Conservation (phyloP, 2,113 vertebrate genomes). For the Opisthocomus hoazin region DNA sequence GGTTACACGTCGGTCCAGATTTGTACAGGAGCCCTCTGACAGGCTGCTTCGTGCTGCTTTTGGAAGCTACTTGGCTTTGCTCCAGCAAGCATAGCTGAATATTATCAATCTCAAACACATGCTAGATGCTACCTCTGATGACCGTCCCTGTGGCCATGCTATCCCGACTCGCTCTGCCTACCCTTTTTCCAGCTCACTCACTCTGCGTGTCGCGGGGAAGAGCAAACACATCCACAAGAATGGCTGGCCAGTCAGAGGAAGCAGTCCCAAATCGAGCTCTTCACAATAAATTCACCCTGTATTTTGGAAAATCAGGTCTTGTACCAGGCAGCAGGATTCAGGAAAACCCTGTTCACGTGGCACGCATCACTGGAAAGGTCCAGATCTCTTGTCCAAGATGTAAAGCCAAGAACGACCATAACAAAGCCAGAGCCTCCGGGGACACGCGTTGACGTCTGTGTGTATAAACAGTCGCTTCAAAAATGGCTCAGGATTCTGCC, state of each 20-base stretch:
- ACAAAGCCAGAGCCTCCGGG: background rate
- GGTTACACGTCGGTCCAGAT: background rate
- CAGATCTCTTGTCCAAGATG: background rate
- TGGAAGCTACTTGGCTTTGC: background rate
- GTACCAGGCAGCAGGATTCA: background rate
- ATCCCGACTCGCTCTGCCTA: background rate
- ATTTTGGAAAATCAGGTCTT: background rate
- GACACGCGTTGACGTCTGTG: rapidly evolving
- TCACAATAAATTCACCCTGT: background rate
- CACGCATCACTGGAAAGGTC: background rate
- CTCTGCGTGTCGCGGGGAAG: background rate
- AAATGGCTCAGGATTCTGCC: background rate
- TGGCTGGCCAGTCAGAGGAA: background rate
- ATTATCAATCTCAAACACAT: background rate
- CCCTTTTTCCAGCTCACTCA: background rate
- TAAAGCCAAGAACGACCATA: background rate
- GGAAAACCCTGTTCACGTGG: background rate
- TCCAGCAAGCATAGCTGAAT: background rate
- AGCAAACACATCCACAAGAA: background rate
- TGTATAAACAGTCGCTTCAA: background rate
- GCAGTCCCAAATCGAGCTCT: background rate
- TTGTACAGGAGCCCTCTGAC: background rate
- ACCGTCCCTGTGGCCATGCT: background rate
- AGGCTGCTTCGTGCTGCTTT: background rate
- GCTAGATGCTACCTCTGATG: background rate